These are phyloP conservation scores for Chaetorhynchus papuensis DNA, from an alignment of 2,113 vertebrate genomes.

Conservation along the genomic window DNA sequence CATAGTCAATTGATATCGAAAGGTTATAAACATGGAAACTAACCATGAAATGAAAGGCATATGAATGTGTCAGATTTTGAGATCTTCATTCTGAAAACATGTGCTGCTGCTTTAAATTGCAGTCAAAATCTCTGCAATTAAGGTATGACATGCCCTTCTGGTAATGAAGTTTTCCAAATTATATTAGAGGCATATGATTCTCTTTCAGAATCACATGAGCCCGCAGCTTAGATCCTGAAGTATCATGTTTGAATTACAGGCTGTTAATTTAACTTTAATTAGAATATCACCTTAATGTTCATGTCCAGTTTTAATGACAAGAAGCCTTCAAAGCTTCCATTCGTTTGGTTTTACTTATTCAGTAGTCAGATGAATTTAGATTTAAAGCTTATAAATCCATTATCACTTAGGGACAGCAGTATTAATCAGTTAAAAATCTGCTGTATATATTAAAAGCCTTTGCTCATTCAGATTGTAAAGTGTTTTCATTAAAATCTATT, in stretches of 20 bases:
- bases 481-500: slow-evolving; percentile 16
- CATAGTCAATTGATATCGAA: not conserved
- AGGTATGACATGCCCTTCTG: not conserved
- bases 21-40: not conserved
- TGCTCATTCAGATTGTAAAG: not conserved
- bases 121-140: not conserved
- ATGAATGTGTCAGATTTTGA: not conserved
- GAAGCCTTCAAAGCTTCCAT: not conserved
- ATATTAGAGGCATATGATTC: not conserved
- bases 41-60: not conserved
- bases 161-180: not conserved
- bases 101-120: not conserved
- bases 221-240: not conserved
- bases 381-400: not conserved
- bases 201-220: not conserved
- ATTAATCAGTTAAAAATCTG: not conserved
- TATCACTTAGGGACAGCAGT: not conserved
- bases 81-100: not conserved
- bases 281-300: not conserved
- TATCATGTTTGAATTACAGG: not conserved
- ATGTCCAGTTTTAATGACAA: not conserved
- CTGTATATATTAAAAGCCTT: not conserved
- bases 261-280: slow-evolving; percentile 7
- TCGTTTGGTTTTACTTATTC: not conserved
- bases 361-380: not conserved